These are phyloP conservation scores for Drosophila leonis DNA, from an alignment of 2,888 invertebrate species.

Conservation along the genomic window DNA sequence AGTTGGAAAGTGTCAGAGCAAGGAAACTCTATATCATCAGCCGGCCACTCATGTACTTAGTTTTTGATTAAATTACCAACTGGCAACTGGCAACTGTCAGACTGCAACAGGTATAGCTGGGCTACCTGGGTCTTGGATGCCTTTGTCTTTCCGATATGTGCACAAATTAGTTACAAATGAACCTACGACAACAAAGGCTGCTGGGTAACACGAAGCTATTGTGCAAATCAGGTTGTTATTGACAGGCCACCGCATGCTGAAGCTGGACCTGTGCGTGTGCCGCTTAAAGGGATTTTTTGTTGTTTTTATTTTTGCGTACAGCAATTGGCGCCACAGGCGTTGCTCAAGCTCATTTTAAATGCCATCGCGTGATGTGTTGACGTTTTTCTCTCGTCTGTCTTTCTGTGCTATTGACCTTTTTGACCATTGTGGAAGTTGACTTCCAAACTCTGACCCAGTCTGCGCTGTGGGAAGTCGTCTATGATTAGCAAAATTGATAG, in stretches of 20 bases:
- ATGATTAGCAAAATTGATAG: constrained; percentile 34
- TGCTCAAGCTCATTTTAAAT: constrained; percentile 34
- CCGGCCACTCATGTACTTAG: constrained; percentile 24
- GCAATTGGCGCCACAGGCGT: constrained; percentile 50
- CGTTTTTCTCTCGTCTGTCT: constrained; percentile 1
- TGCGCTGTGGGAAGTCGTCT: constrained; percentile 14
- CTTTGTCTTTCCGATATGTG: constrained; percentile 74
- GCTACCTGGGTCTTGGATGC: constrained; percentile 24
- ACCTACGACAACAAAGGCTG: constrained; percentile 74
- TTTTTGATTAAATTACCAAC: constrained; percentile 65
- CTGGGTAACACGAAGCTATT: constrained; percentile 67
- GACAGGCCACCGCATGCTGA: constrained; percentile 57
- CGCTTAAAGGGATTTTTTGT: constrained; percentile 40
- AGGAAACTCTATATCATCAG: constrained; percentile 61
- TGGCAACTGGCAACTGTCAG: constrained; percentile 3
- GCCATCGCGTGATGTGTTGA: constrained; percentile 51
- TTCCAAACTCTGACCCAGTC: constrained; percentile 46
- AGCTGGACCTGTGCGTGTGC: constrained; percentile 38
- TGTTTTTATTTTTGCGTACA: constrained; percentile 13
- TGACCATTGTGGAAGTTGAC: constrained; percentile 26
- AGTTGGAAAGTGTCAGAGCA: constrained; percentile 42
- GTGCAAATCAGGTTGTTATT: constrained; percentile 46
- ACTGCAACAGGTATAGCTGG: not conserved
- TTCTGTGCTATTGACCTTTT: constrained; percentile 27
- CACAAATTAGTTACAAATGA: constrained; percentile 81